Base-by-base conservation (phyloP, 2,797 vertebrate genomes). In the Heteromormyrus szaboi region DNA sequence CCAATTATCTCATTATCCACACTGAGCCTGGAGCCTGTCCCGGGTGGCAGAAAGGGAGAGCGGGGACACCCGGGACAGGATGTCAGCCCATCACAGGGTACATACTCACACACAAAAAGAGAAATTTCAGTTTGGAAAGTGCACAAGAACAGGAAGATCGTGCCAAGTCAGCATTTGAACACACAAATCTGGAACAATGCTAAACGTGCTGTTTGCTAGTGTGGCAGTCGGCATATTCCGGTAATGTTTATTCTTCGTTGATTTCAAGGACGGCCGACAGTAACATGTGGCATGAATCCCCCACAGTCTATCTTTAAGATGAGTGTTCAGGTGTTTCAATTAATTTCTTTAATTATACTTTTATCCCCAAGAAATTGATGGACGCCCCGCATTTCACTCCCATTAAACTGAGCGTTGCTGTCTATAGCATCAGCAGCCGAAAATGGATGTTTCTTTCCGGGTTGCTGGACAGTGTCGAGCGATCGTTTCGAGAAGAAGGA, bases 401-500 rank as follows among this genome's bases (percentile, higher is more conserved):
- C 87, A 92, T 92, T 91, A 91, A 88, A 91, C 88, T 81, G 11
- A 14, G 72, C 59, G 56, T 50, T 88, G 89, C 88, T 88, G 90
- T 89, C 89, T 89, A 86, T 87, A 50, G n/a, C 33, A 84, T 90
- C 86, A 89, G 87, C 17, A n/a, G 33, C 44, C 14, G 72, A 68
- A 89, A 91, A 92, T 91, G 89, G 90, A 93, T 94, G 94, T 92
- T 91, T 89, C 56, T 65, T 59, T 62, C 76, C 33, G 12, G 88
- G 87, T 33, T 86, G 12, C 51, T 3, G 89, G 85, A 59, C 79
- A 89, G 89, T 81, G 53, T 79, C 59, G 87, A 29, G 33, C 89
- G 90, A 91, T 89, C 86, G 79, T 29, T 90, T 89, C 62, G 3
- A 84, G 89, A 89, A 89, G 87, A 92, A 87, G 51, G 86, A 90